Evolutionary conservation across 2,113 vertebrate species (phyloP), one percentile per base, ranked within the genome.

Genomic region (Pluvianellus socialis): DNA sequence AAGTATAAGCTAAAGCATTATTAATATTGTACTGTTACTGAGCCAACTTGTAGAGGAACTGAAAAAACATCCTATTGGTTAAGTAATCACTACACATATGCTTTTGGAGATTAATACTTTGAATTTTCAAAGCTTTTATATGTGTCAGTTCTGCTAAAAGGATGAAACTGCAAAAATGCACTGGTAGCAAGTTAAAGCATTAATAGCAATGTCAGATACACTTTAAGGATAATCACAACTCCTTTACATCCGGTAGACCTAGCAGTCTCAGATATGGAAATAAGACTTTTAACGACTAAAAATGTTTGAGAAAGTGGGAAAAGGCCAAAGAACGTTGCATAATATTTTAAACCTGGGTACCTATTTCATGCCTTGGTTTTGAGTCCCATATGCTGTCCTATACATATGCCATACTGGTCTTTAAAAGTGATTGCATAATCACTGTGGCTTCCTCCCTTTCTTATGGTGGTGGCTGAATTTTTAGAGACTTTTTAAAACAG

Each of bases 131-230:
- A 94, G 96, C 77, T 93, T 93, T 94, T 71, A 66, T 89, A 77
- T 50, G 55, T 88, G 94, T 93, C 92, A 94, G 79, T 95, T 94
- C 77, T 95, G 83, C 92, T 95, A 86, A 95, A 97, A 86, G 77
- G 94, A 96, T 95, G 91, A 97, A 97, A 93, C 84, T 70, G 87
- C 86, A 95, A 90, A 97, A 96, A 95, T 76, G 72, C 86, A 68
- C 82, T 72, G 70, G 94, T 96, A 79, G 90, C 90, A 95, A 91
- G 92, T 92, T 79, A 95, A 96, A 96, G 94, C 79, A 44, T 68
- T 96, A 94, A 91, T 40, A 88, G 92, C 80, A 66, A 95, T 91
- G 92, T 95, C 92, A 97, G 95, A 95, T 88, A 75, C 65, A 74
- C 83, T 97, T 76, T 88, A 86, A 96, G 90, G 91, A 93, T 91